Base-by-base conservation (phyloP, 2,888 invertebrate species). In the Elegia similella region DNA sequence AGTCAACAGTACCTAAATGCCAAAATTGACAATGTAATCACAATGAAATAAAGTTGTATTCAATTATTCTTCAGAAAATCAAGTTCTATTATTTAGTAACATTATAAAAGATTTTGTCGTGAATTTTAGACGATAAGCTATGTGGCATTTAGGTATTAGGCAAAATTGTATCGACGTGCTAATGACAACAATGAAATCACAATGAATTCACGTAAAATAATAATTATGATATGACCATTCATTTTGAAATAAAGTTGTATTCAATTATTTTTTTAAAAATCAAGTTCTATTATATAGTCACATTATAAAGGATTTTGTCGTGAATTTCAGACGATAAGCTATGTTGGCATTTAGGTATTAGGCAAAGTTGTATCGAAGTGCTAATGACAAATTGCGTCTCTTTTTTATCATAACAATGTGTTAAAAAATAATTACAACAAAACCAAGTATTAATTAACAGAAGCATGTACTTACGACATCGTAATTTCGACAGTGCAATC, bases 391-490 rank as follows among this genome's bases (percentile, higher is more conserved):
- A 12, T 54, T 43, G 29, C 30, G 43, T 54, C 44, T 15, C 32
- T 30, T 23, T 15, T 32, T 54, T 17, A 34, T 10, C 17, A 17
- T 46, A 55, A 43, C 59, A 62, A 59, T 56, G 43, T 47, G 50
- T 57, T 59, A 55, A 55, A 54, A 59, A 59, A 58, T 53, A 62
- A 54, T 60, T 65, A 71, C 59, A 69, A 70, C 68, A 66, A 72
- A 69, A 66, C 65, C 62, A 66, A 67, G 67, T 71, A 66, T 71
- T 68, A 80, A 78, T 80, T 80, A 78, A 75, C 59, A 73, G 67
- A 72, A 72, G 64, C 64, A 67, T 66, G 67, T 71, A 62, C 61
- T 86, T 87, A 73, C 85, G 75, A 78, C 80, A 81, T 64, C 56
- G 53, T 58, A 65, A 72, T 86, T 84, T 78, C 82, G 73, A 76